Evolutionary conservation across 2,888 invertebrate species (phyloP), one percentile per base, ranked within the genome.

Genomic region (Dascillus cervinus): DNA sequence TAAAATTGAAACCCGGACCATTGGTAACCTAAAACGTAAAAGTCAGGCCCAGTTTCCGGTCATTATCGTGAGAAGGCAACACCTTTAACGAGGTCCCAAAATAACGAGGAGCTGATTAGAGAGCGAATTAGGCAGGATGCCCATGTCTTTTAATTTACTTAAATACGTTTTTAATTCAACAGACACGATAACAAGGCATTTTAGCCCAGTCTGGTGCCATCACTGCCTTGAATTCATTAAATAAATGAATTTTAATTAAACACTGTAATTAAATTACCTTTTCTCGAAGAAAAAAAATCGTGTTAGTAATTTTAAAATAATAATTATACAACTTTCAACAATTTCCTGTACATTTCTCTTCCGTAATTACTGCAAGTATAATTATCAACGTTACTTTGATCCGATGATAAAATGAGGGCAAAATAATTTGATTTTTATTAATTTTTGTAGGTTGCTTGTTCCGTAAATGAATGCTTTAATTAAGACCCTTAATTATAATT

Each of bases 51-150:
- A 41, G 46, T 52, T 52, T 52, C 52, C 52, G 50, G 52, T 47
- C 46, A 48, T 52, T 52, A 52, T 50, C 45, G 41, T 41, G 29
- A 41, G 44, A 43, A 46, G 47, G 43, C 47, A 46, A 49, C 50
- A 47, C 47, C 46, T 49, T n/a, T 46, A 52, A 53, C 49, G 47
- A 50, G 51, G 39, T 44, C n/a, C n/a, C 37, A 42, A 47, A 50
- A 53, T 55, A 55, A 53, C 50, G 52, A 53, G 49, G 49, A 49
- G 52, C 52, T 55, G 52, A 55, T 55, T 55, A 53, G 52, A 45
- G 49, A 45, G 47, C n/a, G 39, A 46, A 46, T 46, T 46, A 46
- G 46, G 42, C 40, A 46, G 40, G 37, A 41, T 37, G 37, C 34
- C 32, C 40, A 36, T 39, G 39, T 39, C 43, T 46, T 47, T 48